Base-by-base conservation (phyloP, 2,797 vertebrate genomes). In the Pristis pectinata region DNA sequence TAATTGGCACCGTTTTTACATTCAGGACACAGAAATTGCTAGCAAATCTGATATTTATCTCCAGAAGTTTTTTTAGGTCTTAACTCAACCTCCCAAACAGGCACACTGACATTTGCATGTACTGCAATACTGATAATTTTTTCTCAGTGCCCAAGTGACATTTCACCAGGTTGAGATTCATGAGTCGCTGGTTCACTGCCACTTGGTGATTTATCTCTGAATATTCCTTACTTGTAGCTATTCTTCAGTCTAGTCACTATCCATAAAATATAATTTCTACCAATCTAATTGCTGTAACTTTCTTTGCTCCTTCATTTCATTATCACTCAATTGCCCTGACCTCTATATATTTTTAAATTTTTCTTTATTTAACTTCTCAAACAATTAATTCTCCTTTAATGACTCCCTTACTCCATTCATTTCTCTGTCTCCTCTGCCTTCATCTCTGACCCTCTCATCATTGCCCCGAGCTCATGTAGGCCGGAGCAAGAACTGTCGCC, bases 401-500 rank as follows among this genome's bases (percentile, higher is more conserved):
- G 10, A 72, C 22, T 17, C 67, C 11, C 70, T 53, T 6, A 30
- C 27, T 76, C 27, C 41, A 41, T 41, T 67, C 70, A 91, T 61
- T 30, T 85, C 59, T 37, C 0, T 91, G 34, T 61, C 34, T 93
- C 27, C 64, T 13, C 61, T 72, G 37, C 70, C 92, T 70, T 27
- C 34, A 27, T 34, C 92, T 49, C 70, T 72, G 67, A 27, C 70
- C 44, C 24, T 13, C 41, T 34, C 67, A 7, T 72, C 41, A 24
- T 49, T 70, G 37, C 37, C 67, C 64, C 30, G 91, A 70, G 67
- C 91, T 27, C 27, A 24, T 94, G 70, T 49, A 94, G 77, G 95
- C 95, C 6, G 96, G 95, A 64, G 96, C 96, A 94, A 97, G 97
- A 96, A 96, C 97, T 34, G 98, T 98, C 3, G 98, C 98, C 13